phyloP scores from a whole-genome alignment of 2,888 invertebrate genomes.

The Drosophila neotestacea region DNA sequence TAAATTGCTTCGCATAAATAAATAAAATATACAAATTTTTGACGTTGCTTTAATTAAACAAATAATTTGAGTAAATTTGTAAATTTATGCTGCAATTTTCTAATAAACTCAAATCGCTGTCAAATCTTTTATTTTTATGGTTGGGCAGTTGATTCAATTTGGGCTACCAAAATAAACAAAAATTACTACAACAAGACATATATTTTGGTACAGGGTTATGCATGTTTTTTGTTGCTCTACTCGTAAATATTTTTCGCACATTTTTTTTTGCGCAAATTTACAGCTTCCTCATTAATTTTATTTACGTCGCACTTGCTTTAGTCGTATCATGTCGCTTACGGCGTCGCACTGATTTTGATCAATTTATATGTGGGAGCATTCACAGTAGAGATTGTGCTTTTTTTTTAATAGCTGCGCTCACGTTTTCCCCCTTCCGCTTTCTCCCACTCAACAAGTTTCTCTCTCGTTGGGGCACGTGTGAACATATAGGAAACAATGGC shows the following conservation, averaged over 20 bases:
- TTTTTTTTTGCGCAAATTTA: constrained; percentile 66
- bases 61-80: constrained; percentile 23
- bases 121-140: constrained; percentile 14
- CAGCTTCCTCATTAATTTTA: constrained; percentile 74
- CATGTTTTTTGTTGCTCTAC: constrained; percentile 7
- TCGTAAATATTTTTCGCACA: constrained; percentile 60
- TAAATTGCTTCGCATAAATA: constrained; percentile 25
- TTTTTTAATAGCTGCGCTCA: constrained; percentile 36
- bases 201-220: constrained; percentile 21
- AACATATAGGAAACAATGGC: constrained; percentile 59
- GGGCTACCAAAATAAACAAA: constrained; percentile 8
- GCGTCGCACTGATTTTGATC: constrained; percentile 62
- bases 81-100: constrained; percentile 49
- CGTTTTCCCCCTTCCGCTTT: constrained; percentile 5
- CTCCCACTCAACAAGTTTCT: neutral
- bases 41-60: constrained; percentile 4
- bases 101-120: constrained; percentile 47
- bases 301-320: constrained; percentile 46
- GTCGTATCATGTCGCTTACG: constrained; percentile 57
- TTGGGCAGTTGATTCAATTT: constrained; percentile 35
- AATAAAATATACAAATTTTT: constrained; percentile 24
- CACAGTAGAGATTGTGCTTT: constrained; percentile 42
- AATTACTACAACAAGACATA: constrained; percentile 15
- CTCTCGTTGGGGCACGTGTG: constrained; percentile 41
- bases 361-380: constrained; percentile 69